phyloP scores from a whole-genome alignment of 2,797 vertebrate genomes.

The Brachyrhaphis roseni region DNA sequence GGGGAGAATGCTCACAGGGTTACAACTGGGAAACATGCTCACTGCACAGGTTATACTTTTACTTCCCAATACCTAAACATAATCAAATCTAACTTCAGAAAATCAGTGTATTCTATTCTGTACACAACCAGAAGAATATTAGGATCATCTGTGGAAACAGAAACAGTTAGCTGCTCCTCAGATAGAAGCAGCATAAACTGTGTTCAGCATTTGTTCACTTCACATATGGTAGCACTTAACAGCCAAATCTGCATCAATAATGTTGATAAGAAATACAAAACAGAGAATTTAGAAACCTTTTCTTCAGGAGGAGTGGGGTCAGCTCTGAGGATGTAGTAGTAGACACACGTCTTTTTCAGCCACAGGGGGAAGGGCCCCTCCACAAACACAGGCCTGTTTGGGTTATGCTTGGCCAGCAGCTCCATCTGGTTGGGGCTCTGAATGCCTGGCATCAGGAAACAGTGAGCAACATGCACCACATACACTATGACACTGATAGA shows the following conservation, averaged over 20 bases:
- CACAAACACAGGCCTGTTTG: slow-evolving; percentile 82
- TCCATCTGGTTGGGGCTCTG: slow-evolving; percentile 87
- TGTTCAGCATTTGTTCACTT: neutral
- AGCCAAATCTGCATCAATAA: neutral
- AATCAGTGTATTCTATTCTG: neutral
- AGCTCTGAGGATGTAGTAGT: slow-evolving; percentile 88
- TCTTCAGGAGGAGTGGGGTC: slow-evolving; percentile 79
- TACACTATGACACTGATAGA: neutral
- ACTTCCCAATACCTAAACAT: neutral
- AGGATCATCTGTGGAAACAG: neutral
- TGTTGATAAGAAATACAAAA: neutral
- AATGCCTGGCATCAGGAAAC: slow-evolving; percentile 76
- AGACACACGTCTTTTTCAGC: slow-evolving; percentile 84
- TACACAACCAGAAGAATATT: neutral
- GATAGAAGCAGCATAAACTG: neutral
- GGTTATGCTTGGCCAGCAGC: slow-evolving; percentile 81
- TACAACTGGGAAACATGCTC: neutral
- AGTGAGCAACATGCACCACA: neutral
- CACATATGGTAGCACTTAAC: neutral
- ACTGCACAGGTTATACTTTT: neutral
- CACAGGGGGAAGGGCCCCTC: slow-evolving; percentile 92
- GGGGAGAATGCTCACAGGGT: neutral
- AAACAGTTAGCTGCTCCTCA: neutral
- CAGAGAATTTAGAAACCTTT: slow-evolving; percentile 64
- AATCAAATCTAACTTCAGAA: neutral